Evolutionary conservation across 2,888 invertebrate species (phyloP).

Genomic region (Corbicula japonica): DNA sequence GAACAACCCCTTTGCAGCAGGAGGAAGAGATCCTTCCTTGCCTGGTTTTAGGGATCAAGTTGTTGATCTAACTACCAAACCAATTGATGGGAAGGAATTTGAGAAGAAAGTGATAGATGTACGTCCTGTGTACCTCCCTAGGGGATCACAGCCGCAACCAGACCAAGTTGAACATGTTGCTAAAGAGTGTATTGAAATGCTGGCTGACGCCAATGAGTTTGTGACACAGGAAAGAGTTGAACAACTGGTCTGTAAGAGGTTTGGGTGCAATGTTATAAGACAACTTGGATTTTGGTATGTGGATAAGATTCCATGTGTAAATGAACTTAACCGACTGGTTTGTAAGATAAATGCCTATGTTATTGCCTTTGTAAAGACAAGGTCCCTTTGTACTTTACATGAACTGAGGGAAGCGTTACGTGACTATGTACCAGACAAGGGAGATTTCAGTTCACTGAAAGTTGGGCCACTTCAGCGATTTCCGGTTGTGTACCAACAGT

Average conservation of each 20-base stretch:
- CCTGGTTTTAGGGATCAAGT: slow-evolving; percentile 4
- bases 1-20: too few relatives aligned
- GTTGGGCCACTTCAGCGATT: slow-evolving; percentile 83
- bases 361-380: slow-evolving; percentile 80
- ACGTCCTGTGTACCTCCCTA: slow-evolving; percentile 48
- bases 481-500: slow-evolving; percentile 80
- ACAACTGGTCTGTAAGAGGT: slow-evolving; percentile 75
- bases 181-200: slow-evolving; percentile 80
- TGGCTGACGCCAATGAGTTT: slow-evolving; percentile 80
- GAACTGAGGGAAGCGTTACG: slow-evolving; percentile 78
- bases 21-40: slow-evolving; percentile 2
- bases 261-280: slow-evolving; percentile 49
- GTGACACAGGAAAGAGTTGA: slow-evolving; percentile 80
- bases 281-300: slow-evolving; percentile 55
- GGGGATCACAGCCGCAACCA: slow-evolving; percentile 30
- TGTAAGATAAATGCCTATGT: slow-evolving; percentile 79
- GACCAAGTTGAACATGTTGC: slow-evolving; percentile 78
- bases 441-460: slow-evolving; percentile 77
- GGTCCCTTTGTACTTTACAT: slow-evolving; percentile 81
- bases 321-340: slow-evolving; percentile 74
- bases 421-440: slow-evolving; percentile 74
- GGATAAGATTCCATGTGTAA: slow-evolving; percentile 72
- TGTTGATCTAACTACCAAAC: slow-evolving; percentile 43
- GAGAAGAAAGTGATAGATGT: slow-evolving; percentile 62
- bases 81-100: slow-evolving; percentile 63